Base-by-base conservation (phyloP, 1,140 invertebrate species). In the Pemphigus obesinymphae region DNA sequence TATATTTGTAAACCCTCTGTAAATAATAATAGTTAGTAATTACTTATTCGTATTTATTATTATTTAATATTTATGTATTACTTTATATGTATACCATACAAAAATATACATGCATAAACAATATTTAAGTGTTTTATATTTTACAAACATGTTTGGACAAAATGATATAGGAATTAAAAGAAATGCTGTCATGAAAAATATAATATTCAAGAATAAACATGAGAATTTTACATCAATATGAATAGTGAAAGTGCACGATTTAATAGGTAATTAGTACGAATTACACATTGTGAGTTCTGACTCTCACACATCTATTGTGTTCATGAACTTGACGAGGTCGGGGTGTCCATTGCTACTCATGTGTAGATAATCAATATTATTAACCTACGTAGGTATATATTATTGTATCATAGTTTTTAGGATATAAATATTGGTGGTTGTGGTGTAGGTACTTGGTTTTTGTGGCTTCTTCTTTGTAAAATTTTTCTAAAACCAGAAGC, bases 291-390 rank as follows among this genome's bases (percentile, higher is more conserved):
- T 40, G 37, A 70, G 23, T 23, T 29, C 13, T 26, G 68, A 70
- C 68, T 70, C 68, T 70, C 68, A 70, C 37, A 34, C 68, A 17
- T 45, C 23, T 23, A 43, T 70, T 70, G 68, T 70, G 68, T 70
- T 43, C 37, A 15, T 70, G 68, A 70, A 70, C 68, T 70, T 70
- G 68, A 70, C 40, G 37, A 70, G 68, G 68, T 45, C 68, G 29
- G 37, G 40, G 23, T 26, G 66, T 40, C n/a, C 7, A 68, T 10
- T 23, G 10, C n/a, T 4, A 20, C 10, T 31, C 26, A 20, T 1
- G 17, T 15, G 10, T 34, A 63, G 20, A 34, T 63, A 7, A 17
- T 34, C 31, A 34, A 63, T 63, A 17, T 63, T 34, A 37, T 37
- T 68, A 68, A 4, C 37, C n/a, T 4, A 11, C 10, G 3, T 3